Conservation (phyloP, 2,888 invertebrate genomes). For the Aphodius sticticus region DNA sequence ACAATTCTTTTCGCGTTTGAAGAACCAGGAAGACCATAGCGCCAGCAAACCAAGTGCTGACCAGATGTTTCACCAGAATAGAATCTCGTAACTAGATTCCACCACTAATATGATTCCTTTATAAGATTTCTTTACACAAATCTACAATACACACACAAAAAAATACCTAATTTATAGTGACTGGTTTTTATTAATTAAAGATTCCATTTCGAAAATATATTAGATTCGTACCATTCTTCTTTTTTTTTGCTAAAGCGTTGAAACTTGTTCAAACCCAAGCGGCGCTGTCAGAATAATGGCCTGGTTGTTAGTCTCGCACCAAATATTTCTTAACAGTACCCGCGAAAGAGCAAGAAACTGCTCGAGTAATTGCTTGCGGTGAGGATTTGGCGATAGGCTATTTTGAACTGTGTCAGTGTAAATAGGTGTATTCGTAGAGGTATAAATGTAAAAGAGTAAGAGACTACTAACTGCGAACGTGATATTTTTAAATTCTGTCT, state of each 20-base stretch:
- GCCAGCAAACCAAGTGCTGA: slow-evolving; percentile 12
- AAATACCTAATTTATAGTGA: not conserved
- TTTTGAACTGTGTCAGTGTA: slow-evolving; percentile 6
- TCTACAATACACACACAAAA: not conserved
- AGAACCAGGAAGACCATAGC: not conserved
- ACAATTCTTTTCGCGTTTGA: not conserved
- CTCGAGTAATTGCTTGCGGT: slow-evolving; percentile 7
- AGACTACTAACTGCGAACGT: slow-evolving; percentile 10
- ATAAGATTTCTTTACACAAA: not conserved
- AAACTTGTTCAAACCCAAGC: not conserved
- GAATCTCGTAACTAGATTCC: not conserved
- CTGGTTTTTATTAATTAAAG: not conserved
- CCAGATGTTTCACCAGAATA: slow-evolving; percentile 10
- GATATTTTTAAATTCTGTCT: not conserved
- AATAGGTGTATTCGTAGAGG: not conserved
- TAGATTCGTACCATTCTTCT: not conserved
- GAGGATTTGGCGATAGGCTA: slow-evolving; percentile 7
- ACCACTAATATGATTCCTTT: not conserved
- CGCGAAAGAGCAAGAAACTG: slow-evolving; percentile 11
- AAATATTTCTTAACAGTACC: slow-evolving; percentile 24
- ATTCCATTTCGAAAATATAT: not conserved
- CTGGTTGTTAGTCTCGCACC: slow-evolving; percentile 21
- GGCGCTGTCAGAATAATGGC: not conserved
- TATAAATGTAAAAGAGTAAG: slow-evolving; percentile 6
- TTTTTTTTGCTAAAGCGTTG: not conserved